Conservation (phyloP, 2,113 vertebrate genomes). For the Vombatus ursinus region DNA sequence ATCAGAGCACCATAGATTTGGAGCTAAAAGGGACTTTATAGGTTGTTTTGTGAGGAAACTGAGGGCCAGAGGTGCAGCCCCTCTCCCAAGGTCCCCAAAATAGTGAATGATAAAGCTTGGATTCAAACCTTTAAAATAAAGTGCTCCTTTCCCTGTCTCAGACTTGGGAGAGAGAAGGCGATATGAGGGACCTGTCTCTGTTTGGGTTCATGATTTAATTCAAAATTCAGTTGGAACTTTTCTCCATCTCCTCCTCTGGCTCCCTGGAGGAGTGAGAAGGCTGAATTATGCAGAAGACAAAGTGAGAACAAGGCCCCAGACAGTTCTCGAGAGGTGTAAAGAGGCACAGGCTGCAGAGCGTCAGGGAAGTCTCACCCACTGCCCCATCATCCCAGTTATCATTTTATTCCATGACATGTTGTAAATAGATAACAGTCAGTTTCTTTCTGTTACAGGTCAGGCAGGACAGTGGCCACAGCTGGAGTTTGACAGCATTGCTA, state of each 20-base stretch:
- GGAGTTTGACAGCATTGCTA: neutral
- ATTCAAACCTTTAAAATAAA: neutral
- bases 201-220: neutral
- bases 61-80: neutral
- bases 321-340: neutral
- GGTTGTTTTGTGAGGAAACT: neutral
- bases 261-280: neutral
- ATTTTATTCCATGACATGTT: neutral
- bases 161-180: neutral
- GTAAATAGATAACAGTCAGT: neutral
- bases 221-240: neutral
- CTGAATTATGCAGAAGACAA: neutral
- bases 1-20: neutral
- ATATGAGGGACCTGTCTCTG: neutral
- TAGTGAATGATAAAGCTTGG: neutral
- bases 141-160: neutral
- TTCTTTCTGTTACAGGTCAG: neutral
- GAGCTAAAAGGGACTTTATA: neutral
- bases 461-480: neutral
- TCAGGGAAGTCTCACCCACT: neutral
- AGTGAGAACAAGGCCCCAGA: neutral
- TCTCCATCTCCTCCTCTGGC: neutral
- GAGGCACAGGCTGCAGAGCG: neutral
- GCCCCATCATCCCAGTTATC: neutral
- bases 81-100: neutral